phyloP scores from a whole-genome alignment of 1,140 invertebrate species.

The Caerostris extrusa region DNA sequence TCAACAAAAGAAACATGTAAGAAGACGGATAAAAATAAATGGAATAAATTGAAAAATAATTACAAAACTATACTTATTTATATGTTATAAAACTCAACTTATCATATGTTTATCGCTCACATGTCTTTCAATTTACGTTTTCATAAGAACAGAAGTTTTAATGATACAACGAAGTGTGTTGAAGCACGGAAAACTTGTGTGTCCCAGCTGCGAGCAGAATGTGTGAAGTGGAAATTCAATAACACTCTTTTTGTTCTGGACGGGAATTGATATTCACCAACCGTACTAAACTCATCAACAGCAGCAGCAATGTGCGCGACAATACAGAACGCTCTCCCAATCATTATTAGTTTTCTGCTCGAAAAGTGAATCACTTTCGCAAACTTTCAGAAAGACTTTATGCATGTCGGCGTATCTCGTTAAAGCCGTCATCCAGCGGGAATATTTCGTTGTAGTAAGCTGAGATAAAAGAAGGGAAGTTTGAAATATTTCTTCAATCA shows the following conservation, averaged over 20 bases:
- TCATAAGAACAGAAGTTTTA: too few relatives aligned
- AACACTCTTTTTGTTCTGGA: not conserved
- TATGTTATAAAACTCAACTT: too few relatives aligned
- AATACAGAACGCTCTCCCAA: not conserved
- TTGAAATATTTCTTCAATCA: too few relatives aligned
- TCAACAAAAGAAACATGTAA: too few relatives aligned
- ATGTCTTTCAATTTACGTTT: too few relatives aligned
- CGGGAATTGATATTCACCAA: not conserved
- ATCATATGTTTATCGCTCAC: too few relatives aligned
- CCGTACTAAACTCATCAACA: not conserved
- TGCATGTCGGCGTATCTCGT: not conserved
- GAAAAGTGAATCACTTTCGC: not conserved
- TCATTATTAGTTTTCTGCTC: not conserved
- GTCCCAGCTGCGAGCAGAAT: not conserved
- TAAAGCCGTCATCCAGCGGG: not conserved
- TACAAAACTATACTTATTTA: too few relatives aligned
- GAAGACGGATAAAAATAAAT: too few relatives aligned
- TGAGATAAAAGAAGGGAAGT: too few relatives aligned
- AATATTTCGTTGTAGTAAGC: too few relatives aligned
- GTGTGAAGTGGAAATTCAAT: not conserved
- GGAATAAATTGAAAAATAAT: too few relatives aligned
- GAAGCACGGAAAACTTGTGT: not conserved
- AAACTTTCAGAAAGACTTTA: not conserved
- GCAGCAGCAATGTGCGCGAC: not conserved
- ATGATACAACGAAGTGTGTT: too few relatives aligned